Percentiles rank a stretch among this genome's conserved stretches.
Evolutionary conservation across 2,888 invertebrate species (phyloP).

Genomic region (Maniola hyperantus): DNA sequence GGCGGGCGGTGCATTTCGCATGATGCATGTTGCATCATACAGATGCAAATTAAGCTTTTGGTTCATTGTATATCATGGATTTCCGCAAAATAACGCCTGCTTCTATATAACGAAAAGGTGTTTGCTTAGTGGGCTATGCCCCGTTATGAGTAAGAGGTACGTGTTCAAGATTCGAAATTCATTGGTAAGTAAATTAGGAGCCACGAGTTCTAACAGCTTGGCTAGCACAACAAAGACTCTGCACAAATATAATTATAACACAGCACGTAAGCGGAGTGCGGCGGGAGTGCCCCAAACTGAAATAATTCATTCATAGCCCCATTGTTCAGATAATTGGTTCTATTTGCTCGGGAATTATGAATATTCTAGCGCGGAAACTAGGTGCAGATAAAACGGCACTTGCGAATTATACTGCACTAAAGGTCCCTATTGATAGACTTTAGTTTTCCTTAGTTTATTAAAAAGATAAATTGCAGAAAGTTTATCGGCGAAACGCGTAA

Average conservation of each 20-base stretch:
- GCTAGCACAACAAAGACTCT: slow-evolving; percentile 1
- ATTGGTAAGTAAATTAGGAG: neutral
- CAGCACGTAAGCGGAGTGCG: neutral
- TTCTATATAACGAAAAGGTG: too few species aligned
- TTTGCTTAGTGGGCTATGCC: too few species aligned
- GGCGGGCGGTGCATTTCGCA: too few species aligned
- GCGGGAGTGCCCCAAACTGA: slow-evolving; percentile 18
- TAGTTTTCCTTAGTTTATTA: too few species aligned
- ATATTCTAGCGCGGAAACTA: slow-evolving; percentile 30
- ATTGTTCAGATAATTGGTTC: slow-evolving; percentile 38
- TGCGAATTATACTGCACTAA: neutral
- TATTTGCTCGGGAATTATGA: slow-evolving; percentile 37
- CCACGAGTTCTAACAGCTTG: neutral
- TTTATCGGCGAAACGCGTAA: too few species aligned
- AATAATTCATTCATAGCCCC: slow-evolving; percentile 37
- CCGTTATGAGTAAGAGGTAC: too few species aligned
- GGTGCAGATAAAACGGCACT: slow-evolving; percentile 24
- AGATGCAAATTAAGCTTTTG: too few species aligned
- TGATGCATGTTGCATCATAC: too few species aligned
- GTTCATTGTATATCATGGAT: too few species aligned
- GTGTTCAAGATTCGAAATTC: neutral
- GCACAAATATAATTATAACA: slow-evolving; percentile 14
- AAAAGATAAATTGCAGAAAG: too few species aligned
- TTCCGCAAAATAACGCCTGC: too few species aligned
- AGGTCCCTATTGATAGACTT: neutral